phyloP scores from a whole-genome alignment of 2,888 invertebrate species.

The Nomada ferruginata region DNA sequence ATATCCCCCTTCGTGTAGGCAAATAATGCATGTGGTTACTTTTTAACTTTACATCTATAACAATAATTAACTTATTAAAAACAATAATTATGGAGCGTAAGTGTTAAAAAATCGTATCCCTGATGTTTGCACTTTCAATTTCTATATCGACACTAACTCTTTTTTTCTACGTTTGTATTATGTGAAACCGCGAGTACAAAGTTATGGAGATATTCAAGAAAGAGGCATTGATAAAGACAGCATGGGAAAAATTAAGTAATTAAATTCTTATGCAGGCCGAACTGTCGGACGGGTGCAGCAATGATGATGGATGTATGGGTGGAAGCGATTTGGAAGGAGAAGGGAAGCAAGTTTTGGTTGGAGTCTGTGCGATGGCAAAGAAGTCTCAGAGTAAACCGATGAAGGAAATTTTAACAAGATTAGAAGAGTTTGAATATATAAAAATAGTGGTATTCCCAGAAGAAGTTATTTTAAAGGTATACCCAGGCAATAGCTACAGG shows the following conservation, averaged over 20 bases:
- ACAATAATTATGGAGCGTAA: conserved; percentile 8
- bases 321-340: conserved; percentile 85
- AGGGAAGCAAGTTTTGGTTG: conserved; percentile 97
- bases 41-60: conserved; percentile 55
- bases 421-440: conserved; percentile 98
- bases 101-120: background rate
- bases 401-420: conserved; percentile 98
- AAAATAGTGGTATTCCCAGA: conserved; percentile 98
- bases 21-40: conserved; percentile 49
- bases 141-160: background rate
- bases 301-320: conserved; percentile 85
- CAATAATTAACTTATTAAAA: conserved; percentile 49
- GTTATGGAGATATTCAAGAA: background rate
- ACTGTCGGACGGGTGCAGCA: conserved; percentile 89
- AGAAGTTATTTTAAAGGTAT: conserved; percentile 96
- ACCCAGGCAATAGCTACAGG: background rate
- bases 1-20: conserved; percentile 55
- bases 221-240: background rate
- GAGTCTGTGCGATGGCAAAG: conserved; percentile 99
- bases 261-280: conserved; percentile 82
- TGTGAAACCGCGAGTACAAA: background rate
- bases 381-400: conserved; percentile 99
- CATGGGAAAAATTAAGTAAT: background rate
- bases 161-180: background rate
- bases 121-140: background rate